Base-by-base conservation (phyloP, 2,113 vertebrate genomes). In the Carassius gibelio region DNA sequence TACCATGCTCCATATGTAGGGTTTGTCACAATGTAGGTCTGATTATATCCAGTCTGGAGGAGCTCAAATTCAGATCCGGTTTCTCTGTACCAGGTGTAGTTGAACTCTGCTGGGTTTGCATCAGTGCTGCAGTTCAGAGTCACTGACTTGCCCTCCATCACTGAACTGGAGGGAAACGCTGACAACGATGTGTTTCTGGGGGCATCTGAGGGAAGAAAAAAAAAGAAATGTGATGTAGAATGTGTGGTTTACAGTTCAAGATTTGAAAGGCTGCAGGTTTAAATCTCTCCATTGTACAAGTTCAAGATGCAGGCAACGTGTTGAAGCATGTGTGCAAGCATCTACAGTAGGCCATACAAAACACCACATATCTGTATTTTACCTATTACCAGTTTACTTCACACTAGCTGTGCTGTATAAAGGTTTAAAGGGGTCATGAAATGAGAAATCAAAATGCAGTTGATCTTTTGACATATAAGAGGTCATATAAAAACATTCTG, bases 71-170 rank as follows among this genome's bases (percentile, higher is more conserved):
- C 26, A 30, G 62, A 66, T 66, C 5, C 26, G 1, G 23, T 81
- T 23, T 82, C 45, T 82, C 50, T 82, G 52, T 23, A 82, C 81
- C 81, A 82, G 66, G 19, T 55, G 66, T 82, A 82, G 42, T 38
- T 55, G 61, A 66, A 14, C 66, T 42, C 81, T 8, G 81, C 19
- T 50, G 81, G 81, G 45, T 82, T 59, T n/a, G 42, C 66, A 42
- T 72, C 48, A 59, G 48, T 55, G 2, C 21, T 71, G 21, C 82
- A 83, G n/a, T 0, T 62, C 69, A 83, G 64, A 61, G 55, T 26
- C 69, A 75, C 71, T 23, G 69, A 30, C 42, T 21, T 19, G 19
- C 57, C 34, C 76, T 61, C 76, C 76, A 61, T 2, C 26, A 79
- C 76, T 23, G 17, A 61, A 21, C 57, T 61, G 57, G 57, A n/a